phyloP scores from a whole-genome alignment of 1,140 invertebrate genomes.

The Philopotamus ludificatus region DNA sequence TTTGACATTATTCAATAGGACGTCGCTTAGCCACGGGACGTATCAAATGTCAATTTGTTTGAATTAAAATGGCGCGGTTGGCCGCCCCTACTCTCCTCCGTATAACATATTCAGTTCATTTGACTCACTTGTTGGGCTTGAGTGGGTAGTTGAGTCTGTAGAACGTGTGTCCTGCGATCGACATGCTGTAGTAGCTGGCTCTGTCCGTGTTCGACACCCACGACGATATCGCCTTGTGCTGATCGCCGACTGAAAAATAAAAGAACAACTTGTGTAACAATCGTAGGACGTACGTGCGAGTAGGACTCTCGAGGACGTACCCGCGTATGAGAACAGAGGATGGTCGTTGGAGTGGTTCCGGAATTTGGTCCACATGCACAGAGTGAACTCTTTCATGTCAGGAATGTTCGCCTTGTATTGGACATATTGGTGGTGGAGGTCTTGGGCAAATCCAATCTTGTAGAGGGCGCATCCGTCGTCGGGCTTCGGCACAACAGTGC shows the following conservation, averaged over 20 bases:
- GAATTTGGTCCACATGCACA: conserved; percentile 79
- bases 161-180: conserved; percentile 75
- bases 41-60: no score
- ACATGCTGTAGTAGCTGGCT: conserved; percentile 77
- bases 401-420: conserved; percentile 70
- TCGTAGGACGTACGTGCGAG: no score
- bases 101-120: neutral
- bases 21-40: no score
- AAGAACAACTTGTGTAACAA: no score
- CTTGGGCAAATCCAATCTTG: conserved; percentile 65
- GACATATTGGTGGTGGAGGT: conserved; percentile 67
- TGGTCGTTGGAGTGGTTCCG: conserved; percentile 77
- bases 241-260: conserved; percentile 67
- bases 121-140: conserved; percentile 62
- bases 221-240: conserved; percentile 67
- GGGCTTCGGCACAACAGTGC: conserved; percentile 1
- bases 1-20: no score
- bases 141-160: conserved; percentile 80
- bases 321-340: conserved; percentile 77
- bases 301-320: no score
- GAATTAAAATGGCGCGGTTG: no score
- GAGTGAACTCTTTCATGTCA: conserved; percentile 75
- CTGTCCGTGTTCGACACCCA: conserved; percentile 77
- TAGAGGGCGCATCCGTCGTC: conserved; percentile 64
- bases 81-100: no score